Evolutionary conservation across 2,113 vertebrate genomes (phyloP).

Genomic region (Vimba vimba): DNA sequence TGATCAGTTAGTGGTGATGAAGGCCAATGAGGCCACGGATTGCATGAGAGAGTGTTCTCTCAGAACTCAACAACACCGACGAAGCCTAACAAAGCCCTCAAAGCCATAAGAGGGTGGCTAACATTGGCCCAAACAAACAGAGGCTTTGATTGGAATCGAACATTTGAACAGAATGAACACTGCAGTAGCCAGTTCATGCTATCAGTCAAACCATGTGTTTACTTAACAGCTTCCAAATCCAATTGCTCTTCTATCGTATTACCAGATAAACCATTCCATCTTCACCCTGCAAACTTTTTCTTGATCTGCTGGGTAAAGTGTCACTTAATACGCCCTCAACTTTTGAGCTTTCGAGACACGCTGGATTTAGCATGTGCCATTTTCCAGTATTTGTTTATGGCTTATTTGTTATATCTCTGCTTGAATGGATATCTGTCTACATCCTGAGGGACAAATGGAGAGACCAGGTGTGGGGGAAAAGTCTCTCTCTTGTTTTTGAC

Average conservation of each 20-base stretch:
- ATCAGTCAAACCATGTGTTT: not conserved
- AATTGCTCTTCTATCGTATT: not conserved
- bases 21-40: not conserved
- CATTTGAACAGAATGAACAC: not conserved
- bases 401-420: slow-evolving; percentile 12
- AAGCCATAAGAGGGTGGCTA: not conserved
- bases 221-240: not conserved
- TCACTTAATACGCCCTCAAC: not conserved
- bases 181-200: not conserved
- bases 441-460: slow-evolving; percentile 18
- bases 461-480: slow-evolving; percentile 29
- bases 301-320: not conserved
- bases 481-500: slow-evolving; percentile 11
- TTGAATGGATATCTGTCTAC: not conserved
- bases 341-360: slow-evolving; percentile 4
- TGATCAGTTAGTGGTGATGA: slow-evolving; percentile 1
- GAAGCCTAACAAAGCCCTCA: slow-evolving; percentile 8
- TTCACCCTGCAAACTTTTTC: slow-evolving; percentile 1
- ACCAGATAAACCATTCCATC: not conserved
- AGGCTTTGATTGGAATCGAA: slow-evolving; percentile 25
- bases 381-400: slow-evolving; percentile 6
- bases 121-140: not conserved
- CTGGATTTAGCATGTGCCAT: slow-evolving; percentile 17
- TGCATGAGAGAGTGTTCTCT: not conserved
- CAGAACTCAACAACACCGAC: slow-evolving; percentile 6